phyloP scores from a whole-genome alignment of 2,888 invertebrate genomes.

The Lymantria dispar region DNA sequence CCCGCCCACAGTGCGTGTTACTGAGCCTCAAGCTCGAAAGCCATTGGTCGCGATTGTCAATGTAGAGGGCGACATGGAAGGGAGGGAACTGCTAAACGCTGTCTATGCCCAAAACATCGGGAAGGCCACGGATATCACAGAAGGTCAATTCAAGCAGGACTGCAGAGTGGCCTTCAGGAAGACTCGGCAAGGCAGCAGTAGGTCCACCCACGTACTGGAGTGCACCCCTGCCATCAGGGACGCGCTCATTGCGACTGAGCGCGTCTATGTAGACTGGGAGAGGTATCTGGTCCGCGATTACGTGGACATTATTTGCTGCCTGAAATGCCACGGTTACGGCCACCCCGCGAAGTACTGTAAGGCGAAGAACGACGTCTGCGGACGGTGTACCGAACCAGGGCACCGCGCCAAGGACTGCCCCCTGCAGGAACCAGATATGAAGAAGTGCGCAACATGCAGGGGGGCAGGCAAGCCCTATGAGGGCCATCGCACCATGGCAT shows the following conservation, averaged over 20 bases:
- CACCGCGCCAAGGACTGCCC: not conserved
- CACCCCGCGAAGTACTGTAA: not conserved
- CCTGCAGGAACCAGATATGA: not conserved
- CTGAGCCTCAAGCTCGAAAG: constrained; percentile 1
- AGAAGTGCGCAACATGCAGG: not conserved
- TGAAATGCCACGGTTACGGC: not conserved
- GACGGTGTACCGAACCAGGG: not conserved
- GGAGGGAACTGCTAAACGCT: not conserved
- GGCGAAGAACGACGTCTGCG: not conserved
- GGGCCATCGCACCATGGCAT: not conserved
- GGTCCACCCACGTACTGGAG: not conserved
- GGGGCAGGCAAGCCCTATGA: not conserved
- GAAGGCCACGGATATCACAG: not conserved
- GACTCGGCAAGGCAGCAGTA: not conserved
- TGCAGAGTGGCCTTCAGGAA: not conserved
- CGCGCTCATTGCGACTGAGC: not conserved
- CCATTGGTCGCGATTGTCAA: constrained; percentile 6
- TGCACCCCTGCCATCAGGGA: not conserved
- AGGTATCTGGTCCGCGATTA: constrained; percentile 1
- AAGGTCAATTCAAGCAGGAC: not conserved
- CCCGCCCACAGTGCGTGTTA: not conserved
- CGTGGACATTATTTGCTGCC: not conserved
- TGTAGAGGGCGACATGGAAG: not conserved
- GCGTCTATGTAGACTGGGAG: not conserved
- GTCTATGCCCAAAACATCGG: not conserved